A percentile compares a stretch with the other conserved stretches of the same genome.
Conservation (phyloP, 64 coral and sea anemone species). For the Pachyseris speciosa region DNA sequence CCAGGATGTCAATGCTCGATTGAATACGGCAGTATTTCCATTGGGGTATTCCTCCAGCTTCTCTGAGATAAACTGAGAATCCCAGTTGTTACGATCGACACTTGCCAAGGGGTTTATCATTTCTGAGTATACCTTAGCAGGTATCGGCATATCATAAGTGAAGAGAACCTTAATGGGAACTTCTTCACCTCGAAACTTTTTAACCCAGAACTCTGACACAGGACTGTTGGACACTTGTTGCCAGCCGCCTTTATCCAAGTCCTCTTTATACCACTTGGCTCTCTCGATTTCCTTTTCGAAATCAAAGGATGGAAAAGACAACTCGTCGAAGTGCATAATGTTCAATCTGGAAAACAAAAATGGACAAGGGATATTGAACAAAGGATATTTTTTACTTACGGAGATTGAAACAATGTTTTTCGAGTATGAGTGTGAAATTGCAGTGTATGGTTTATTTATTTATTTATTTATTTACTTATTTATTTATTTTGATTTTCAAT, state of each 20-base stretch:
- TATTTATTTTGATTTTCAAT: too few relatives aligned
- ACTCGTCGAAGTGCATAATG: too few relatives aligned
- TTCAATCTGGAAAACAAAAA: too few relatives aligned
- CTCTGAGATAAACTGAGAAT: conserved; percentile 2
- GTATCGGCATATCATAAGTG: conserved; percentile 4
- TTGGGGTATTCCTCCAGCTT: conserved; percentile 38
- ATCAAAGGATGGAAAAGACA: background rate
- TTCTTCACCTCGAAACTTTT: conserved; percentile 26
- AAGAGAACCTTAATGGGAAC: conserved; percentile 40
- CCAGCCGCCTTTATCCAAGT: conserved; percentile 52
- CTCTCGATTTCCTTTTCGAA: conserved; percentile 13
- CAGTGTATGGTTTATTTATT: too few relatives aligned
- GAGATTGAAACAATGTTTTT: too few relatives aligned
- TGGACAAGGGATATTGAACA: too few relatives aligned
- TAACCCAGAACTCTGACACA: conserved; percentile 2
- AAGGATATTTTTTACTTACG: too few relatives aligned
- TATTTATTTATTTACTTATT: too few relatives aligned
- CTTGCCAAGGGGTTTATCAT: background rate
- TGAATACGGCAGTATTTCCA: background rate
- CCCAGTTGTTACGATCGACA: conserved; percentile 30
- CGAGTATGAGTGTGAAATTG: too few relatives aligned
- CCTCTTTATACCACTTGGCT: conserved; percentile 55
- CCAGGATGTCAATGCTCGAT: background rate
- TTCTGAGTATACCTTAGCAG: conserved; percentile 7
- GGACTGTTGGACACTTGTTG: conserved; percentile 5